phyloP scores from a whole-genome alignment of 1,140 invertebrate species.

The Temnothorax curvispinosus region DNA sequence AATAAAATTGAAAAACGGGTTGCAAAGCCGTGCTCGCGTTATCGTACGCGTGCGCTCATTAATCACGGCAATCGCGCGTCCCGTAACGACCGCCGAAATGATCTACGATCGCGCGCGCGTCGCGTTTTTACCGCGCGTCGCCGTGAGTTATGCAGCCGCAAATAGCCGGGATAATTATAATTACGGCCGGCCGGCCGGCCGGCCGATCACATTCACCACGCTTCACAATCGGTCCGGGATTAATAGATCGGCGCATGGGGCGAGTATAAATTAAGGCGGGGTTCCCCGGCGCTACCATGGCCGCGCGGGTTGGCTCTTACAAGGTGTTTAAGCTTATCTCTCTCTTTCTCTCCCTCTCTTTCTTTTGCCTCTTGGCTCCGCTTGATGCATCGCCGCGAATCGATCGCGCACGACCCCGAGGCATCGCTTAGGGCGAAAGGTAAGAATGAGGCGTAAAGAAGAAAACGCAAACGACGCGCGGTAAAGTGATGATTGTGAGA shows the following conservation, averaged over 20 bases:
- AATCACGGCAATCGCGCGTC: constrained; percentile 5
- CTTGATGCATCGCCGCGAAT: constrained; percentile 34
- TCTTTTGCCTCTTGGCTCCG: not conserved
- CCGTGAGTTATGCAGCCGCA: constrained; percentile 47
- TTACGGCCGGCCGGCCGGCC: constrained; percentile 22
- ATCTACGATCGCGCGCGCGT: constrained; percentile 33
- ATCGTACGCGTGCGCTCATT: constrained; percentile 8
- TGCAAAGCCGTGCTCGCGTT: constrained; percentile 8
- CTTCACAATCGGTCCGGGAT: constrained; percentile 41
- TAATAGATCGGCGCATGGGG: constrained; percentile 43
- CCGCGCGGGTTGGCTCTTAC: constrained; percentile 29
- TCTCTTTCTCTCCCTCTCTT: constrained; percentile 18
- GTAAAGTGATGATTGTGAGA: constrained; percentile 22
- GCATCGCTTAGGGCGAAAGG: not conserved
- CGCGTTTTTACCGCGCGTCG: constrained; percentile 30
- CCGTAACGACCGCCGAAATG: constrained; percentile 20
- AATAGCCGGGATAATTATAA: constrained; percentile 54
- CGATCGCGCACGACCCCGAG: constrained; percentile 7
- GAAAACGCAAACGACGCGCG: not conserved
- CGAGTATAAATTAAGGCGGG: constrained; percentile 52
- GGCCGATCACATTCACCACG: constrained; percentile 46
- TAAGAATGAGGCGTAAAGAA: not conserved
- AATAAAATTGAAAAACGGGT: constrained; percentile 36
- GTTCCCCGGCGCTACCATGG: constrained; percentile 22
- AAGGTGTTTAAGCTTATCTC: constrained; percentile 35